phyloP scores from a whole-genome alignment of 2,113 vertebrate genomes.

The Clarias macrocephalus region DNA sequence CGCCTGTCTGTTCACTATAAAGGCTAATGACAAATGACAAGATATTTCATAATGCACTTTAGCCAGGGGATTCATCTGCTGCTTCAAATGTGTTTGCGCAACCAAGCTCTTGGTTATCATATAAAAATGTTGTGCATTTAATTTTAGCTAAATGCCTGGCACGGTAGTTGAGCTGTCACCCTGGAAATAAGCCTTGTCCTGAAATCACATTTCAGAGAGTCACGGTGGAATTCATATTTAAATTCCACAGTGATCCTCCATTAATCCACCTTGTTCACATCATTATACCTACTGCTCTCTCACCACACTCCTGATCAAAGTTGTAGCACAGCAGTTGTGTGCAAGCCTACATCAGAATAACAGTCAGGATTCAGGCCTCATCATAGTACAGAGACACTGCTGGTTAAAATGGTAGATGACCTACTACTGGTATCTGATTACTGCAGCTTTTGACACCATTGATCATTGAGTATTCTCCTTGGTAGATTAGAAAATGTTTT shows the following conservation, averaged over 20 bases:
- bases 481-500: no score
- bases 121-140: background rate
- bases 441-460: no score
- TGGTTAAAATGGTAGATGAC: no score
- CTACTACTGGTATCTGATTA: no score
- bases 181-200: background rate
- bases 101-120: background rate
- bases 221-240: background rate
- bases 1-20: background rate
- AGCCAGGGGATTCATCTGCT: background rate
- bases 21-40: background rate
- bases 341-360: no score
- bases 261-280: background rate
- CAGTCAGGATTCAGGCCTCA: no score
- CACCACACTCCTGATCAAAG: background rate
- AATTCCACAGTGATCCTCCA: background rate
- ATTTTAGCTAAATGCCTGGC: background rate
- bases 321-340: no score
- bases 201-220: background rate
- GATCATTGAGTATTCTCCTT: no score
- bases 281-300: background rate
- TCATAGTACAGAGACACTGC: no score
- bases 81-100: background rate
- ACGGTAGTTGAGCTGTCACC: background rate
- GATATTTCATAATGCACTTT: background rate